Conservation (phyloP, 2,113 vertebrate genomes). For the Maccullochella peelii region DNA sequence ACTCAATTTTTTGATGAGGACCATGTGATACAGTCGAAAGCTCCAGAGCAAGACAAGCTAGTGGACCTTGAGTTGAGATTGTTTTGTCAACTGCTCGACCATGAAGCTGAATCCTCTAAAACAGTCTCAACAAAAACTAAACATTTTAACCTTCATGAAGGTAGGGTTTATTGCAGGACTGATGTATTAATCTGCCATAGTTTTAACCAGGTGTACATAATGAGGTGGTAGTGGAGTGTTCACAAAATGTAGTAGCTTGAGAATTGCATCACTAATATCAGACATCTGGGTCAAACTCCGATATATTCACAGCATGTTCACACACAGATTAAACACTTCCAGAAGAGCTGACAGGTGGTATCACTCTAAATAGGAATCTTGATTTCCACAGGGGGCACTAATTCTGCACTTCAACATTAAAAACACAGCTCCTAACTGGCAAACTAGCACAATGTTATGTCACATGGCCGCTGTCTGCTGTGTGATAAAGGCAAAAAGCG, state of each 20-base stretch:
- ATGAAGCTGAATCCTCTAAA: background rate
- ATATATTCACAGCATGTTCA: constrained; percentile 40
- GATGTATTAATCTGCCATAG: background rate
- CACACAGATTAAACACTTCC: constrained; percentile 37
- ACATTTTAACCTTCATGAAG: background rate
- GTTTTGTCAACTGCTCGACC: background rate
- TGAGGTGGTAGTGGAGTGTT: background rate
- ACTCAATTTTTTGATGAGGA: background rate
- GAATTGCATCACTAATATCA: constrained; percentile 3
- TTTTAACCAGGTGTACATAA: background rate
- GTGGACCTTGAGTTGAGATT: background rate
- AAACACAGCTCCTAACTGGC: constrained; percentile 19
- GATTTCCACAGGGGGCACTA: constrained; percentile 20
- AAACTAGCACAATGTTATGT: constrained; percentile 32
- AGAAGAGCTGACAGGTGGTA: constrained; percentile 22
- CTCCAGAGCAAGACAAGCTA: background rate
- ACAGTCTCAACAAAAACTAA: background rate
- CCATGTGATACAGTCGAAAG: background rate
- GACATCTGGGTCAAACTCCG: constrained; percentile 5
- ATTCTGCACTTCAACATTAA: constrained; percentile 33
- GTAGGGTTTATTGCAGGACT: background rate
- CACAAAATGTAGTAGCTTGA: background rate
- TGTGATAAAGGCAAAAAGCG: constrained; percentile 41
- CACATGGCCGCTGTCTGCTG: constrained; percentile 21
- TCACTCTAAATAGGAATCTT: constrained; percentile 11